These are phyloP conservation scores for Gambusia affinis DNA, from an alignment of 2,113 vertebrate species.

Conservation along the genomic window DNA sequence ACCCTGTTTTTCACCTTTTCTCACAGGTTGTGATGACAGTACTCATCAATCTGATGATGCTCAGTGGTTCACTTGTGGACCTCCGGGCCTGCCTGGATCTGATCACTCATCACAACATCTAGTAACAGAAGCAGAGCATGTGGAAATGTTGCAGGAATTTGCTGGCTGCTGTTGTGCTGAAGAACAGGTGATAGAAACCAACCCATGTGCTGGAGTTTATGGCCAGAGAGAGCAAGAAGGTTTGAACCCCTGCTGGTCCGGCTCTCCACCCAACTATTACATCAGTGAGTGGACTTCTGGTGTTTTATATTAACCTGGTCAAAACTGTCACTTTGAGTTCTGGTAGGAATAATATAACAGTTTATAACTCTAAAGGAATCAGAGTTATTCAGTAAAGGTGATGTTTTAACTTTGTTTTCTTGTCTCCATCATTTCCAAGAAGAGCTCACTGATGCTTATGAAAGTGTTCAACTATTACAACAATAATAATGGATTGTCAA, in stretches of 20 bases:
- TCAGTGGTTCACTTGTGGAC: slow-evolving; percentile 11
- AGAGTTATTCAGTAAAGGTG: no score
- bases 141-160: neutral
- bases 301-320: neutral
- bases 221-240: slow-evolving; percentile 15
- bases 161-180: neutral
- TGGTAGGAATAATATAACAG: neutral
- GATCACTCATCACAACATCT: neutral
- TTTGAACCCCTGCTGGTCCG: slow-evolving; percentile 37
- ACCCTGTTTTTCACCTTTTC: neutral
- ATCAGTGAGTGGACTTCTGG: slow-evolving; percentile 24
- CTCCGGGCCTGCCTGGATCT: neutral
- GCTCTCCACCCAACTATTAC: slow-evolving; percentile 22
- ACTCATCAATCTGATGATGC: slow-evolving; percentile 8
- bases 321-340: neutral
- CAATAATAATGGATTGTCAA: neutral
- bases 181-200: slow-evolving; percentile 3
- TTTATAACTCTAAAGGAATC: neutral
- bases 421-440: neutral
- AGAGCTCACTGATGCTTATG: neutral
- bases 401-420: no score
- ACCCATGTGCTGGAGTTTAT: slow-evolving; percentile 17
- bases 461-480: neutral
- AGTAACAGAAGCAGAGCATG: neutral
- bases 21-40: slow-evolving; percentile 1